Percentiles rank a stretch among this genome's conserved stretches.
phyloP scores from a whole-genome alignment of 92 coral and sea anemone species.

The Micromussa lordhowensis region DNA sequence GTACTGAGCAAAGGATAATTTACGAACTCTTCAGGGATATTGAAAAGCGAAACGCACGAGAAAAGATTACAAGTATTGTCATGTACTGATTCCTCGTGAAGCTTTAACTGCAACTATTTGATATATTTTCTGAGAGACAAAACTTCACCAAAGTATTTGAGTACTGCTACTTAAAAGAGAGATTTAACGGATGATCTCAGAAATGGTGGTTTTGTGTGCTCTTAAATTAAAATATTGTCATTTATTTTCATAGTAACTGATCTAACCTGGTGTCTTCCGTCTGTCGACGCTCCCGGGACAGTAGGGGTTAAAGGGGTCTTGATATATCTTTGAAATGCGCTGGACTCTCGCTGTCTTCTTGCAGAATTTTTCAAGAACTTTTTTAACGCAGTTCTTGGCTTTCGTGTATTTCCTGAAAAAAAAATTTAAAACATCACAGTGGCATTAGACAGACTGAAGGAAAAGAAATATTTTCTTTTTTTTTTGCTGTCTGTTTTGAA shows the following conservation, averaged over 20 bases:
- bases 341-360: not conserved
- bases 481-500: too few relatives aligned
- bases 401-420: conserved; percentile 24
- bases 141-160: too few relatives aligned
- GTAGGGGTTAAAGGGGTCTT: conserved; percentile 22
- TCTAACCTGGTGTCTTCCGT: not conserved
- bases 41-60: not conserved
- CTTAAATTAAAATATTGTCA: not conserved
- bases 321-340: not conserved
- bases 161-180: not conserved
- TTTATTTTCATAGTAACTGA: not conserved
- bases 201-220: not conserved
- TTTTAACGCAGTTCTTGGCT: conserved; percentile 4
- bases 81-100: too few relatives aligned
- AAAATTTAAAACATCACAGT: not conserved
- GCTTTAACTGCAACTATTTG: too few relatives aligned
- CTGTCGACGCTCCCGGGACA: not conserved
- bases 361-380: not conserved
- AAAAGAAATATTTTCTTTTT: not conserved
- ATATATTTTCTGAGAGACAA: too few relatives aligned
- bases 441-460: not conserved
- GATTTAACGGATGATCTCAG: not conserved
- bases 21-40: not conserved
- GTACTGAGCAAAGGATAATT: too few relatives aligned
- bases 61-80: too few relatives aligned